Percentiles rank a stretch among this genome's conserved stretches.
Evolutionary conservation across 1,140 invertebrate genomes (phyloP).

Genomic region (Nasonia giraulti): DNA sequence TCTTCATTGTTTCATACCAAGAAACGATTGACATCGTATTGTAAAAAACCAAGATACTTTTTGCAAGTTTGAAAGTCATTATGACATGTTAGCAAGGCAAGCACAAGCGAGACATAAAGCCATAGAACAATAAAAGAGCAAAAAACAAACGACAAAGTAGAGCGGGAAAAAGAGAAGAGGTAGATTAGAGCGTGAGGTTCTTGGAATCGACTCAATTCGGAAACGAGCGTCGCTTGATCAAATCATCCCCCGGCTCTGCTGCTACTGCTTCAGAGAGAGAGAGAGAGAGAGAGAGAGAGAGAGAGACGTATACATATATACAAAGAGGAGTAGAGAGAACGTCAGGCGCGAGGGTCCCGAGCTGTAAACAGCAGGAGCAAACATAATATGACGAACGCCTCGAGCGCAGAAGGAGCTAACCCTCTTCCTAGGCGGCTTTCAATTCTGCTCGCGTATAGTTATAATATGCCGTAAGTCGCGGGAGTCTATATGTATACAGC

Average conservation of each 20-base stretch:
- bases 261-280: background rate
- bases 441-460: background rate
- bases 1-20: background rate
- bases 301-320: background rate
- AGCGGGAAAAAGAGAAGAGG: background rate
- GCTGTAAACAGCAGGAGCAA: conserved; percentile 72
- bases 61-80: no score
- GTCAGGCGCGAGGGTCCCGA: conserved; percentile 54
- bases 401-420: conserved; percentile 60
- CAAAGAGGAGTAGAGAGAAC: conserved; percentile 53
- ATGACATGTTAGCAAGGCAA: no score
- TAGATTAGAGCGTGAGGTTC: conserved; percentile 10
- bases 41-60: no score
- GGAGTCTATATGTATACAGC: background rate
- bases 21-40: no score
- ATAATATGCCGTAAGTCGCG: background rate
- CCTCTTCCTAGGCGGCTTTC: conserved; percentile 47
- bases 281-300: background rate
- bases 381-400: conserved; percentile 74
- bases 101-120: no score
- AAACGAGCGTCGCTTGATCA: conserved; percentile 47
- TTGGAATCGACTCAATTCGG: conserved; percentile 26
- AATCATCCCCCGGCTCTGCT: conserved; percentile 16
- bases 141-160: background rate
- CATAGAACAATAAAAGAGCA: background rate